These are phyloP conservation scores for Anseranas semipalmata DNA, from an alignment of 2,113 vertebrate genomes.

Conservation along the genomic window DNA sequence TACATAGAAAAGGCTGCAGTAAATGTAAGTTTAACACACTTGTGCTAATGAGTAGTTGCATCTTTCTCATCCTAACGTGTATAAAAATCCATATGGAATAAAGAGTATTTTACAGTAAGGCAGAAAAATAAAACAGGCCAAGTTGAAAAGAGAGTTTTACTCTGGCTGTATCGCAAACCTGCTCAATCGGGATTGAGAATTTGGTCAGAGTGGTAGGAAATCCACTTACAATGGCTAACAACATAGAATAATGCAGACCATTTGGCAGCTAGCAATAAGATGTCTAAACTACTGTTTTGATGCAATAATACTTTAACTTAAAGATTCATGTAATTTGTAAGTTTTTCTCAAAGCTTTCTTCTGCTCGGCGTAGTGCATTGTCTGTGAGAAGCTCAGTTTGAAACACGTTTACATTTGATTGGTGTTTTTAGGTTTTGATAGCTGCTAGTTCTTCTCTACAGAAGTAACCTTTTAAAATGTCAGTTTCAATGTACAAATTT, in stretches of 20 bases:
- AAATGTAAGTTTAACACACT: constrained; percentile 7
- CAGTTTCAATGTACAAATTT: constrained; percentile 72
- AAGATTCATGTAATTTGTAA: constrained; percentile 12
- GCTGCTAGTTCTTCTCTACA: constrained; percentile 54
- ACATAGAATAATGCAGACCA: background rate
- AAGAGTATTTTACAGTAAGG: background rate
- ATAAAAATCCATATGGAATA: background rate
- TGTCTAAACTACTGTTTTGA: background rate
- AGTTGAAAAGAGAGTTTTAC: constrained; percentile 5
- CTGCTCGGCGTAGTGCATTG: background rate
- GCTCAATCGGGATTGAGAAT: constrained; percentile 2
- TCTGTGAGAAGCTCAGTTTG: background rate
- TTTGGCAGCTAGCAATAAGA: constrained; percentile 9
- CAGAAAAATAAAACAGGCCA: background rate
- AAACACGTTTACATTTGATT: constrained; percentile 52
- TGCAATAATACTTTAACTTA: background rate
- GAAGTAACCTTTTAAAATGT: constrained; percentile 75
- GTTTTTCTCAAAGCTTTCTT: background rate
- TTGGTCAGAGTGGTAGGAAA: constrained; percentile 33
- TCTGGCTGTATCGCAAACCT: background rate
- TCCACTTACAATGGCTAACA: background rate
- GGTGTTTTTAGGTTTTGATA: constrained; percentile 62
- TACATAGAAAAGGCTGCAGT: constrained; percentile 18
- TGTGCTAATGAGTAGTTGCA: constrained; percentile 19
- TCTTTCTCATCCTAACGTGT: background rate